A percentile compares a stretch with the other conserved stretches of the same genome.
Evolutionary conservation across 2,113 vertebrate genomes (phyloP).

Genomic region (Mirza zaza): DNA sequence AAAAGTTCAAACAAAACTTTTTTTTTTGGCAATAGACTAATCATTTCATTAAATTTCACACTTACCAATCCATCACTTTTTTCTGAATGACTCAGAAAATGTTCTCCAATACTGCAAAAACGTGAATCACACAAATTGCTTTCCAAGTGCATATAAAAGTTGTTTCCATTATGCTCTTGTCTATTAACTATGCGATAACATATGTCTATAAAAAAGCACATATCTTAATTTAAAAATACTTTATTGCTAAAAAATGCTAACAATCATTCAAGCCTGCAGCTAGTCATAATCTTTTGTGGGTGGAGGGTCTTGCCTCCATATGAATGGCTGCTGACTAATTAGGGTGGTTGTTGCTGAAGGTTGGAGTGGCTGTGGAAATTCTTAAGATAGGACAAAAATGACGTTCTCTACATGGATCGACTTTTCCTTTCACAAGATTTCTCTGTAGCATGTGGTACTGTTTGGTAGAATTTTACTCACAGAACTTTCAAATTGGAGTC

Average conservation of each 20-base stretch:
- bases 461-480: not conserved
- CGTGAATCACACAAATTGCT: not conserved
- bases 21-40: not conserved
- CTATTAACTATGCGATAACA: not conserved
- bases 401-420: not conserved
- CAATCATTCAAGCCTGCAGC: not conserved
- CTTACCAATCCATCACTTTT: not conserved
- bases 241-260: not conserved
- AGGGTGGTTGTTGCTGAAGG: not conserved
- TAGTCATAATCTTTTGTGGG: not conserved
- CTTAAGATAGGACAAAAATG: not conserved
- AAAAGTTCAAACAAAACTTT: not conserved
- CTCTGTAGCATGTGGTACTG: not conserved
- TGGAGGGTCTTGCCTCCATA: not conserved
- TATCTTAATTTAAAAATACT: not conserved
- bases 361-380: not conserved
- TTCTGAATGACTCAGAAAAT: not conserved
- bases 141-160: not conserved
- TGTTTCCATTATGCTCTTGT: not conserved
- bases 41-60: not conserved
- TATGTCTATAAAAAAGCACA: not conserved
- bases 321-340: not conserved
- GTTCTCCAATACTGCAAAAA: not conserved
- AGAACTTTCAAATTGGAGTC: not conserved
- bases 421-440: not conserved